A percentile compares a stretch with the other conserved stretches of the same genome.
Conservation (phyloP, 2,797 vertebrate species). For the Typhlichthys subterraneus region DNA sequence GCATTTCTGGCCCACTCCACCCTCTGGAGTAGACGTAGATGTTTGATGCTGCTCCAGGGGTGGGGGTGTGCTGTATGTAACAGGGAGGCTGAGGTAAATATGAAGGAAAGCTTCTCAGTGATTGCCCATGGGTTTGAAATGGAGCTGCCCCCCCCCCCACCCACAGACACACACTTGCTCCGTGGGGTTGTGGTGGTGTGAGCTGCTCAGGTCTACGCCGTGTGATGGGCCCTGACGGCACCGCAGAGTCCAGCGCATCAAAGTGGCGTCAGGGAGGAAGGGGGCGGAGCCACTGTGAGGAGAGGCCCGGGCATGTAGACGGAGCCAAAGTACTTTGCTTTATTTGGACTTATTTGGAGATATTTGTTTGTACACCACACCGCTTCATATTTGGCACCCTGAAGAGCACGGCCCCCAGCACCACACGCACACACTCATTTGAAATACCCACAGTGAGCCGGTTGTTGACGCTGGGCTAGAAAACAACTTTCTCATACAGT, state of each 20-base stretch:
- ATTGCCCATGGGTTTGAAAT: conserved; percentile 48
- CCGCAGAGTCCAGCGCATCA: conserved; percentile 66
- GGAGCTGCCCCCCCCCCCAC: too few species aligned
- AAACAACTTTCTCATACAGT: conserved; percentile 48
- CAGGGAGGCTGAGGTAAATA: too few species aligned
- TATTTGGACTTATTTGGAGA: conserved; percentile 76
- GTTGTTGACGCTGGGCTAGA: conserved; percentile 49
- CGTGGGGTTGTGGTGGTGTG: conserved; percentile 45
- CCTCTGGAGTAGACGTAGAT: conserved; percentile 47
- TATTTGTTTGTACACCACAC: conserved; percentile 78
- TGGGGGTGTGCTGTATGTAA: background rate
- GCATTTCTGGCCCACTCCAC: too few species aligned
- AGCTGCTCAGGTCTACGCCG: conserved; percentile 68
- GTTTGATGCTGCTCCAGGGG: conserved; percentile 61
- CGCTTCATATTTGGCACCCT: conserved; percentile 69
- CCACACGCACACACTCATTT: conserved; percentile 46
- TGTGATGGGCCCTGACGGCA: conserved; percentile 69
- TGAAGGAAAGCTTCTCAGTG: too few species aligned
- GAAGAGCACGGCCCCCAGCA: conserved; percentile 55
- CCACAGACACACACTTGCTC: conserved; percentile 57
- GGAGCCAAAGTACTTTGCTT: conserved; percentile 79
- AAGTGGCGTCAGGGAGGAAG: conserved; percentile 59
- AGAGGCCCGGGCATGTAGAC: conserved; percentile 74
- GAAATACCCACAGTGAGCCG: conserved; percentile 60
- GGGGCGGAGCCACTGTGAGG: conserved; percentile 64